phyloP scores from a whole-genome alignment of 2,113 vertebrate genomes.

The Sphaerodactylus townsendi region DNA sequence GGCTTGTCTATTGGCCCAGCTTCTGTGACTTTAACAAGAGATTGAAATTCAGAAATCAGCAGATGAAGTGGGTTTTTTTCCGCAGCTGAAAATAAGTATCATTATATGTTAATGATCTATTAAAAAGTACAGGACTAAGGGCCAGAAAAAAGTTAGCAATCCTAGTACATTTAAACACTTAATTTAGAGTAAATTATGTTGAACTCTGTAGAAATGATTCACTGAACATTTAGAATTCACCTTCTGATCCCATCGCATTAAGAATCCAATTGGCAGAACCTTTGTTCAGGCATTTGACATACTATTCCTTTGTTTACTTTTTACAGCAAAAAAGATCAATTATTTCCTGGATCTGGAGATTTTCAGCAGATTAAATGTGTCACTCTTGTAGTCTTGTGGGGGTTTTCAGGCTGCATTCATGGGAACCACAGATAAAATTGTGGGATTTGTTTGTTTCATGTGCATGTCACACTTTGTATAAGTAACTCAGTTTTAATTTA shows the following conservation, averaged over 20 bases:
- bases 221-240: neutral
- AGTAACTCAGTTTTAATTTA: neutral
- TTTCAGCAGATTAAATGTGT: neutral
- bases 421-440: neutral
- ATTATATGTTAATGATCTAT: neutral
- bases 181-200: neutral
- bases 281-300: slow-evolving; percentile 3
- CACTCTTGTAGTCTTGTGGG: neutral
- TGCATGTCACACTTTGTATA: neutral
- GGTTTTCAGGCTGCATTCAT: neutral
- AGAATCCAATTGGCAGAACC: neutral
- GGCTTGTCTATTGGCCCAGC: neutral
- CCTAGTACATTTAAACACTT: no score
- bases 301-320: neutral
- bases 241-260: slow-evolving; percentile 5
- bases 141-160: neutral
- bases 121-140: neutral
- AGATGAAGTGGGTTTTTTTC: neutral
- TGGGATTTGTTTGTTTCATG: neutral
- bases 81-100: neutral
- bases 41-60: neutral
- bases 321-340: neutral
- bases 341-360: neutral
- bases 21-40: neutral
- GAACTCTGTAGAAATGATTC: neutral